Conservation (phyloP, 1,140 invertebrate genomes). For the Microplitis mediator region DNA sequence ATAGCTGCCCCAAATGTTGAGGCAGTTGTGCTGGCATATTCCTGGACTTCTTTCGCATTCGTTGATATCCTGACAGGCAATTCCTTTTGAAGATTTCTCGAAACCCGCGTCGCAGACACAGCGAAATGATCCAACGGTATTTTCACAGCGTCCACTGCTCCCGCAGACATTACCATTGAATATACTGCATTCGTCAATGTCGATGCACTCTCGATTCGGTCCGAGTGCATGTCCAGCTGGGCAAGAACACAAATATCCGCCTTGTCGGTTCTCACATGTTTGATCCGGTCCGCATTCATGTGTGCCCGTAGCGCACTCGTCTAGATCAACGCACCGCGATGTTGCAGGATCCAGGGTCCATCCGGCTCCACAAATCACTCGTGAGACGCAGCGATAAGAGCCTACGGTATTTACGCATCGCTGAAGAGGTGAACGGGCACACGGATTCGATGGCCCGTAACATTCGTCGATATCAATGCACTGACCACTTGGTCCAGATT, state of each 20-base stretch:
- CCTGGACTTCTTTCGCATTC: slow-evolving; percentile 69
- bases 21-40: slow-evolving; percentile 83
- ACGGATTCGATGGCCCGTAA: slow-evolving; percentile 38
- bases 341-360: slow-evolving; percentile 65
- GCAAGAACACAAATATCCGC: slow-evolving; percentile 79
- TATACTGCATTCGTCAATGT: slow-evolving; percentile 70
- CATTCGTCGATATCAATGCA: slow-evolving; percentile 67
- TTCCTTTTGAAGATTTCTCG: slow-evolving; percentile 63
- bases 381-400: slow-evolving; percentile 67
- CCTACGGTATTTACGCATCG: slow-evolving; percentile 66
- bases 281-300: slow-evolving; percentile 74
- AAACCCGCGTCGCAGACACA: slow-evolving; percentile 74
- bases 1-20: slow-evolving; percentile 84
- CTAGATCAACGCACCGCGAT: slow-evolving; percentile 67
- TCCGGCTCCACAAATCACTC: slow-evolving; percentile 75
- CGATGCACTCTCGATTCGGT: slow-evolving; percentile 60
- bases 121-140: slow-evolving; percentile 67
- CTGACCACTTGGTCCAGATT: slow-evolving; percentile 41
- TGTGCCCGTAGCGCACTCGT: slow-evolving; percentile 72
- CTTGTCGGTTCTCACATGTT: slow-evolving; percentile 75
- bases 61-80: slow-evolving; percentile 69
- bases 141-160: slow-evolving; percentile 61
- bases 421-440: slow-evolving; percentile 44
- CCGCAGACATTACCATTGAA: slow-evolving; percentile 52
- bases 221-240: slow-evolving; percentile 61